These are phyloP conservation scores for Bryconaethiops microstoma DNA, from an alignment of 2,797 vertebrate species.

Conservation along the genomic window DNA sequence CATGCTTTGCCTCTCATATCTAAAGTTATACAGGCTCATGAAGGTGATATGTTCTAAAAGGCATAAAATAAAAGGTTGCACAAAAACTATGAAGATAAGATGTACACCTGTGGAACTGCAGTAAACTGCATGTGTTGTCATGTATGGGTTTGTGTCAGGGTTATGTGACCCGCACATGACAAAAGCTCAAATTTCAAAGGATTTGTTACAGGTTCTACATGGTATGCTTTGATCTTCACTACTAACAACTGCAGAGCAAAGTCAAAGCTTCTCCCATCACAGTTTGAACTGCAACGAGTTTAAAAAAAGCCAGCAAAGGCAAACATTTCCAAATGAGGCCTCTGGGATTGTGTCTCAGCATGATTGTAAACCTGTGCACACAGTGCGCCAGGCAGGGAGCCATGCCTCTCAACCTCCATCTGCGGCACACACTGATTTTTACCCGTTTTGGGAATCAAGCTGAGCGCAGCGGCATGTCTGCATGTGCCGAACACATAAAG, in stretches of 20 bases:
- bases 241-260: background rate
- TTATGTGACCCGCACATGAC: background rate
- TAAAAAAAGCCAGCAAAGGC: background rate
- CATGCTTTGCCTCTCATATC: background rate
- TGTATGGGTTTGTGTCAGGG: background rate
- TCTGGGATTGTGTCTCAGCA: background rate
- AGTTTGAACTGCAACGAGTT: background rate
- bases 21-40: background rate
- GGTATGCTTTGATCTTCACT: background rate
- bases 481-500: conserved; percentile 13
- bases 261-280: background rate
- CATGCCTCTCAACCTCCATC: background rate
- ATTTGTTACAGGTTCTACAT: background rate
- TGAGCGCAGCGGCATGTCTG: conserved; percentile 6
- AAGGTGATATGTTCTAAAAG: background rate
- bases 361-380: conserved; percentile 15
- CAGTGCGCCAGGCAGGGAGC: conserved; percentile 22
- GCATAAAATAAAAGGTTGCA: background rate
- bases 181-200: background rate
- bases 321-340: conserved; percentile 19
- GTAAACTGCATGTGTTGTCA: background rate
- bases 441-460: conserved; percentile 25
- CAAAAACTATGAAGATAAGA: background rate
- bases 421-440: conserved; percentile 13
- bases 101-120: background rate